A percentile compares a stretch with the other conserved stretches of the same genome.
Evolutionary conservation across 2,888 invertebrate species (phyloP).

Genomic region (Watsonalla cultraria): DNA sequence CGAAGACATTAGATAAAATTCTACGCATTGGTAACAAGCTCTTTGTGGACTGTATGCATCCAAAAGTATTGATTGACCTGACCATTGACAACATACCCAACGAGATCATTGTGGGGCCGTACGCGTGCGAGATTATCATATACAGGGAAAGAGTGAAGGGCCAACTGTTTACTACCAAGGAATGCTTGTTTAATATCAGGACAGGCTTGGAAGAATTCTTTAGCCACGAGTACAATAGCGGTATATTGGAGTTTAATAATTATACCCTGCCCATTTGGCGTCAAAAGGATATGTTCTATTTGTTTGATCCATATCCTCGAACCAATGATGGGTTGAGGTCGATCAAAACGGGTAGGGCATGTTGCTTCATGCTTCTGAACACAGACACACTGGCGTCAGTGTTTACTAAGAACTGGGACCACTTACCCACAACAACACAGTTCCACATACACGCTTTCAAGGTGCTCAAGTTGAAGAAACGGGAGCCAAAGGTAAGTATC

Average conservation of each 20-base stretch:
- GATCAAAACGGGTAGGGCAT: conserved; percentile 77
- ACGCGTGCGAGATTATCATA: conserved; percentile 77
- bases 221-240: conserved; percentile 66
- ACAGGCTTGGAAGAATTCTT: conserved; percentile 74
- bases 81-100: conserved; percentile 77
- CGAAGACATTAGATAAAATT: conserved; percentile 78
- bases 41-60: conserved; percentile 72
- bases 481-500: conserved; percentile 46
- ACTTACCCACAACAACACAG: conserved; percentile 60
- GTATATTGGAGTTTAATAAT: conserved; percentile 79
- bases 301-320: conserved; percentile 83
- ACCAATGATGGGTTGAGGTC: conserved; percentile 76
- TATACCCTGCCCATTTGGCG: conserved; percentile 80
- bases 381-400: conserved; percentile 76
- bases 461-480: conserved; percentile 74
- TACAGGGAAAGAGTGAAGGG: conserved; percentile 73
- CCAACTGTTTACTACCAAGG: conserved; percentile 69
- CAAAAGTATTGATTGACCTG: conserved; percentile 68
- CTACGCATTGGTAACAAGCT: conserved; percentile 78
- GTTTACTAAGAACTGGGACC: conserved; percentile 75
- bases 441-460: conserved; percentile 81
- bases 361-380: conserved; percentile 81
- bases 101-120: conserved; percentile 76
- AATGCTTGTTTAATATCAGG: conserved; percentile 70
- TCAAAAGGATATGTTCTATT: conserved; percentile 80